phyloP scores from a whole-genome alignment of 37 sponge, comb jelly and placozoan species.

The Lycopodina hypogea region DNA sequence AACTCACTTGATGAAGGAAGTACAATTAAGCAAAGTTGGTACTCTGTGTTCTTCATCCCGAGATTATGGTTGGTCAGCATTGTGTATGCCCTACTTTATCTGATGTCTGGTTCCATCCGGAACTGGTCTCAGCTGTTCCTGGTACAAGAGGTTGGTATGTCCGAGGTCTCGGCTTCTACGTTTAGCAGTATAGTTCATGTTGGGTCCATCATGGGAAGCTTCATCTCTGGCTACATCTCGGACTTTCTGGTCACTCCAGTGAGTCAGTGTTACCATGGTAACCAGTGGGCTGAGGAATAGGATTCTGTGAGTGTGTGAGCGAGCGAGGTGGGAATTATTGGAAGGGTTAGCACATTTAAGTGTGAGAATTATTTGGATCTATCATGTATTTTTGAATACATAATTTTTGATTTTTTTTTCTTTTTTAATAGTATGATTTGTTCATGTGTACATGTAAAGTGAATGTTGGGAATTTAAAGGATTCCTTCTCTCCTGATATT shows the following conservation, averaged over 20 bases:
- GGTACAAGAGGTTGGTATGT: slow-evolving; percentile 23
- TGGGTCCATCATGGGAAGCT: slow-evolving; percentile 64
- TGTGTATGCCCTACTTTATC: slow-evolving; percentile 29
- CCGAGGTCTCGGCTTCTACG: slow-evolving; percentile 43
- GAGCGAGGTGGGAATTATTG: no score
- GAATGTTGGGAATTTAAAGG: no score
- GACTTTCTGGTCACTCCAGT: slow-evolving; percentile 54
- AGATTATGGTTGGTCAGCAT: slow-evolving; percentile 43
- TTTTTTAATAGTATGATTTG: no score
- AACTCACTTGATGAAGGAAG: not conserved
- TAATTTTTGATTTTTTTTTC: no score
- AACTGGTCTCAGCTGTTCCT: slow-evolving; percentile 76
- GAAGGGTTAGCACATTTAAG: no score
- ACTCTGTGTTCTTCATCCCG: slow-evolving; percentile 23
- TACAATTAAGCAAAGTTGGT: not conserved
- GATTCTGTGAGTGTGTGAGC: not conserved
- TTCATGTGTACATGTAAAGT: no score
- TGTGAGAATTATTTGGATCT: no score
- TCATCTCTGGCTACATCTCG: slow-evolving; percentile 44
- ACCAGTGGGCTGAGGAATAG: not conserved
- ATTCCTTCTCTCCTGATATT: no score
- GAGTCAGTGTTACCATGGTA: not conserved
- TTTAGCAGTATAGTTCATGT: slow-evolving; percentile 36
- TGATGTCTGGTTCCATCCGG: slow-evolving; percentile 10
- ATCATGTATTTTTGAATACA: no score